Conservation (phyloP, 2,888 invertebrate species). For the Azorinus chamasolen region DNA sequence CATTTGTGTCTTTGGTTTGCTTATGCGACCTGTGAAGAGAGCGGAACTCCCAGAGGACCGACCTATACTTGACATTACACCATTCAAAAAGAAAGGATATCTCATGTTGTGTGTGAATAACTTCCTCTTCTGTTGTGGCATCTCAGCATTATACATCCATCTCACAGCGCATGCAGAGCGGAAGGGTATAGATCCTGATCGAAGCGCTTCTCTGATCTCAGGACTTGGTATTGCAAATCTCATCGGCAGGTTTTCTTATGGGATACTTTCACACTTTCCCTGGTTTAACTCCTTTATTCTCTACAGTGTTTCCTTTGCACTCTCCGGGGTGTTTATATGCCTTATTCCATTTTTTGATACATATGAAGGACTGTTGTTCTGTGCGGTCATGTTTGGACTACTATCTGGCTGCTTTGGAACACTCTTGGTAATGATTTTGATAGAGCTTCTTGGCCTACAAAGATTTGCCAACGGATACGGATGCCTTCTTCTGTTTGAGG, state of each 20-base stretch:
- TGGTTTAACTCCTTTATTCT: conserved; percentile 53
- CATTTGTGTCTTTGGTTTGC: conserved; percentile 67
- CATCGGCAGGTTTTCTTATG: conserved; percentile 69
- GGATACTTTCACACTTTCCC: conserved; percentile 59
- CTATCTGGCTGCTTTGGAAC: conserved; percentile 71
- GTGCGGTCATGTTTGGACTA: conserved; percentile 67
- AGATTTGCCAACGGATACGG: conserved; percentile 73
- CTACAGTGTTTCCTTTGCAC: conserved; percentile 59
- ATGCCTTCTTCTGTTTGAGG: conserved; percentile 70
- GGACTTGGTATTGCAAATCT: conserved; percentile 71
- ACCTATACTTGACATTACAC: conserved; percentile 62
- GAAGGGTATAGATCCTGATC: conserved; percentile 58
- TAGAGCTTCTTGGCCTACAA: conserved; percentile 64
- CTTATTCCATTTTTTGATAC: conserved; percentile 49
- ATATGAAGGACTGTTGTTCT: conserved; percentile 58
- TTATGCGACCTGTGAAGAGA: conserved; percentile 67
- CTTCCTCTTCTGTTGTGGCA: conserved; percentile 71
- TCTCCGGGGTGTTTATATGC: conserved; percentile 66
- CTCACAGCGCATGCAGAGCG: conserved; percentile 66
- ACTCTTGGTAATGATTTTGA: conserved; percentile 63
- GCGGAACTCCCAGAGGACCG: conserved; percentile 49
- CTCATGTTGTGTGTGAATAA: conserved; percentile 68
- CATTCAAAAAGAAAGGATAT: conserved; percentile 69
- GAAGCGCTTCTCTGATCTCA: conserved; percentile 69
- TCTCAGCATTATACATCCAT: conserved; percentile 74